Percentiles rank a stretch among this genome's conserved stretches.
Evolutionary conservation across 2,888 invertebrate species (phyloP).

Genomic region (Nomada lathburiana): DNA sequence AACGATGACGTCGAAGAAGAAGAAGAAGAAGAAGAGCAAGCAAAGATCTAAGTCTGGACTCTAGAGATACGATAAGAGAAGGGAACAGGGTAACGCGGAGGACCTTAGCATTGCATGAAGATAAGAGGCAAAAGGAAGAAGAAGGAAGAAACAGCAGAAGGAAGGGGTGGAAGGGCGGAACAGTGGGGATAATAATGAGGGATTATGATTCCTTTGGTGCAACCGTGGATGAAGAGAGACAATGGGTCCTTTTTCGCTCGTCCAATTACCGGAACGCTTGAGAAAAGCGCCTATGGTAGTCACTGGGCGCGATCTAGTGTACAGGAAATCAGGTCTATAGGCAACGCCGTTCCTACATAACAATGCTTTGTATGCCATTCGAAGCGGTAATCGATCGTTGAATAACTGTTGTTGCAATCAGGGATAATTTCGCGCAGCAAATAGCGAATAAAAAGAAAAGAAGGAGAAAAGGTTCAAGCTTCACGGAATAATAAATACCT

Average conservation of each 20-base stretch:
- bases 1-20: background rate
- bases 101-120: conserved; percentile 55
- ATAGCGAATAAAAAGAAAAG: conserved; percentile 1
- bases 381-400: conserved; percentile 50
- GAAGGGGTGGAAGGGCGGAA: conserved; percentile 12
- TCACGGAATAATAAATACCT: conserved; percentile 17
- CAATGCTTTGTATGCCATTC: conserved; percentile 54
- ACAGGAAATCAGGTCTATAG: conserved; percentile 60
- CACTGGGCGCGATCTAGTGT: conserved; percentile 63
- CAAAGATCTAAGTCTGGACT: conserved; percentile 18
- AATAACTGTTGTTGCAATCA: conserved; percentile 52
- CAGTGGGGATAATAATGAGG: conserved; percentile 62
- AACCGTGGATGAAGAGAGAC: conserved; percentile 55
- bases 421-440: conserved; percentile 49
- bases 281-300: conserved; percentile 60
- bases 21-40: conserved; percentile 19
- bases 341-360: conserved; percentile 53
- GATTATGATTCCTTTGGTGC: conserved; percentile 62
- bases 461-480: conserved; percentile 17
- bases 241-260: conserved; percentile 67
- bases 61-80: background rate
- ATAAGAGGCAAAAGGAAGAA: conserved; percentile 43
- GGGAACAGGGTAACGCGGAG: conserved; percentile 34
- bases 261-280: conserved; percentile 67
- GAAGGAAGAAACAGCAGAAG: conserved; percentile 4